These are phyloP conservation scores for Natrix natrix DNA, from an alignment of 2,797 vertebrate genomes.

Conservation along the genomic window DNA sequence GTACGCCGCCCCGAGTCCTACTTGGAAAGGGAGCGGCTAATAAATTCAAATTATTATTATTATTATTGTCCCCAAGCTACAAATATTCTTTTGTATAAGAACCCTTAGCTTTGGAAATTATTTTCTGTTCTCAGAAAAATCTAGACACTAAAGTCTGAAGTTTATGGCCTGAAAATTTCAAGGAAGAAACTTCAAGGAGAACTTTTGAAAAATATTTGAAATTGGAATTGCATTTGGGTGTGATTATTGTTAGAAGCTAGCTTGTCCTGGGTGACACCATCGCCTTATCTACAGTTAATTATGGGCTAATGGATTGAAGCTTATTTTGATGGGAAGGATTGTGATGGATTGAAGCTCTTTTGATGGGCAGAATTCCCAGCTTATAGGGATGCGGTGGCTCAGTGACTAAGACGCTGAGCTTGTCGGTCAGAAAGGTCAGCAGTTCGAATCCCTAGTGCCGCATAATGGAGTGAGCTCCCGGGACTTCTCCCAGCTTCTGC, in stretches of 20 bases:
- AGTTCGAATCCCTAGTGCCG: too few species aligned
- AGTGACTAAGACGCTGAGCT: too few species aligned
- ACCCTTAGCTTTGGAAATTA: not conserved
- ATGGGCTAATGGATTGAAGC: not conserved
- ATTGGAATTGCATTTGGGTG: not conserved
- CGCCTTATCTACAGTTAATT: not conserved
- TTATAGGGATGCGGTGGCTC: too few species aligned
- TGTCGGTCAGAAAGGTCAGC: too few species aligned
- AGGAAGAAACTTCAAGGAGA: not conserved
- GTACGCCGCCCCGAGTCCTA: too few species aligned
- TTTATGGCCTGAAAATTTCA: fast-evolving
- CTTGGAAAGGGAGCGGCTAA: too few species aligned
- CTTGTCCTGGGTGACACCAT: not conserved
- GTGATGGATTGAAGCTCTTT: not conserved
- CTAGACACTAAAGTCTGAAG: not conserved
- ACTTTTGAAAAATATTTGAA: not conserved
- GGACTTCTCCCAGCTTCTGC: too few species aligned
- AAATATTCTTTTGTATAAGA: not conserved
- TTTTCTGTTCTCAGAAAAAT: constrained; percentile 6
- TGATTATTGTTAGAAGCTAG: not conserved
- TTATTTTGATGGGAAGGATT: not conserved
- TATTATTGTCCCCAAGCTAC: too few species aligned
- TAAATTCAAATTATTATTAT: too few species aligned
- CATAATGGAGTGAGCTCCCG: too few species aligned
- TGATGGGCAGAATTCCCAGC: too few species aligned